phyloP scores from a whole-genome alignment of 1,140 invertebrate genomes.

The Campoletis sonorensis region DNA sequence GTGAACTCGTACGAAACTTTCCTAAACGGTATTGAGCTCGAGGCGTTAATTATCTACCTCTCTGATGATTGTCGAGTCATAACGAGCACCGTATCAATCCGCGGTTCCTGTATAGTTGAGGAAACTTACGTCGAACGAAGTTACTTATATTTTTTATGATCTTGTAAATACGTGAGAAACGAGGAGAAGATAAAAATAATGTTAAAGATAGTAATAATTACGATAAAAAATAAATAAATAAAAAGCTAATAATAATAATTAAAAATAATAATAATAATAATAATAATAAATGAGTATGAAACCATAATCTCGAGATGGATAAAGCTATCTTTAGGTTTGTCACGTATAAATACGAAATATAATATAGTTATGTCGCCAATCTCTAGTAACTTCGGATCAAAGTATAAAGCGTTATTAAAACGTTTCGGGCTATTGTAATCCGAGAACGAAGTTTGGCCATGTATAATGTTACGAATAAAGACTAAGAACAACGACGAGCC shows the following conservation, averaged over 20 bases:
- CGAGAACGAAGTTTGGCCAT: slow-evolving; percentile 2
- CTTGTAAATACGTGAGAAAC: slow-evolving; percentile 45
- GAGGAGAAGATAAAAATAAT: slow-evolving; percentile 9
- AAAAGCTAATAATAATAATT: too few species aligned
- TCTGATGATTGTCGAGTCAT: background rate
- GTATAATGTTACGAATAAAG: slow-evolving; percentile 9
- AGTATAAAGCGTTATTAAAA: background rate
- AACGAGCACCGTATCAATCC: slow-evolving; percentile 25
- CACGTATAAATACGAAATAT: background rate
- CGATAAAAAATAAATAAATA: too few species aligned
- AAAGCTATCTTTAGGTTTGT: slow-evolving; percentile 5
- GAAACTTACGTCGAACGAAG: slow-evolving; percentile 22
- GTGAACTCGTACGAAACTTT: slow-evolving; percentile 29
- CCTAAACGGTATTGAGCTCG: slow-evolving; percentile 16
- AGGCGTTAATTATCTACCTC: background rate
- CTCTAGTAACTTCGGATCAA: background rate
- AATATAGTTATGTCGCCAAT: slow-evolving; percentile 9
- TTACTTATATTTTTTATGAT: slow-evolving; percentile 53
- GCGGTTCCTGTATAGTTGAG: slow-evolving; percentile 38
- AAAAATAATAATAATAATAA: too few species aligned
- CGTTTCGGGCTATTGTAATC: background rate
- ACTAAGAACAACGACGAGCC: background rate
- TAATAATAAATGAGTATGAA: too few species aligned
- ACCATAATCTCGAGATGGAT: too few species aligned
- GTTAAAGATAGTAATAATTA: slow-evolving; percentile 1